Conservation (phyloP, 2,888 invertebrate species). For the Eilema griseolum region DNA sequence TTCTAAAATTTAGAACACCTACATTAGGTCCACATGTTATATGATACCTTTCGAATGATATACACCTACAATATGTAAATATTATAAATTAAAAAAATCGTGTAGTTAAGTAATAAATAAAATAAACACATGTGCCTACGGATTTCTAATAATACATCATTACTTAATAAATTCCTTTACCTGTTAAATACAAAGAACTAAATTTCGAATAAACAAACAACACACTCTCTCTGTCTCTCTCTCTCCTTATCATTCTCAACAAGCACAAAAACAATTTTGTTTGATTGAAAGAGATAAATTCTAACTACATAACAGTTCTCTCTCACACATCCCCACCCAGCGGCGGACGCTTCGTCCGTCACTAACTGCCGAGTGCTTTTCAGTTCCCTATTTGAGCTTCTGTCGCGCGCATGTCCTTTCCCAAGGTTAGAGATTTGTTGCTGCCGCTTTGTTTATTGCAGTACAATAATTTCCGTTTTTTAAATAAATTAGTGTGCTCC, state of each 20-base stretch:
- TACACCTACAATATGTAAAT: not conserved
- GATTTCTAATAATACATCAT: not conserved
- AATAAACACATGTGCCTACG: not conserved
- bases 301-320: too few species aligned
- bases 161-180: not conserved
- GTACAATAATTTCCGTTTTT: too few species aligned
- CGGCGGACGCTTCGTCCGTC: too few species aligned
- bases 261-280: not conserved
- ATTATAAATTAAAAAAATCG: not conserved
- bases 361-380: too few species aligned
- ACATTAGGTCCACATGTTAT: not conserved
- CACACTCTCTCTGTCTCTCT: not conserved
- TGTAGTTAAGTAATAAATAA: not conserved
- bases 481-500: too few species aligned
- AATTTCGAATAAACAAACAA: too few species aligned
- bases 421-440: too few species aligned
- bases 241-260: not conserved
- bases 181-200: not conserved
- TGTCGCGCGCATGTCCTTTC: too few species aligned
- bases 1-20: too few species aligned
- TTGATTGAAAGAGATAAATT: not conserved
- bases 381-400: too few species aligned
- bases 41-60: not conserved
- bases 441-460: too few species aligned
- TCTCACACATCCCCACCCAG: too few species aligned